Evolutionary conservation across 2,797 vertebrate genomes (phyloP).

Genomic region (Falco rusticolus): DNA sequence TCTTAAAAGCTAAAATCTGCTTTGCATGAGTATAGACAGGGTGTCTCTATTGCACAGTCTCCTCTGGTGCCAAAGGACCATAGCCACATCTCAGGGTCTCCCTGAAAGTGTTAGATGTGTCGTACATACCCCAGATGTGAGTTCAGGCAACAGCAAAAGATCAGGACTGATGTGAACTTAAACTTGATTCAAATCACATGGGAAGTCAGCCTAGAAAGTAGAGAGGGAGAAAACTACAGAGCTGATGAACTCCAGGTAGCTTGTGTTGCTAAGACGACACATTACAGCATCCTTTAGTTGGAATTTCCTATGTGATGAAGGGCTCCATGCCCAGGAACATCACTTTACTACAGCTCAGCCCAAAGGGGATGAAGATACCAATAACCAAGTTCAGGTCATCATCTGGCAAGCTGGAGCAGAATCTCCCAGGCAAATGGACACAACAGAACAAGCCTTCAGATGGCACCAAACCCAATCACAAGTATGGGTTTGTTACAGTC

Average conservation of each 20-base stretch:
- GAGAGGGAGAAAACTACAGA: neutral
- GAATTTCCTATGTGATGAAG: neutral
- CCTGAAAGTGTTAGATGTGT: neutral
- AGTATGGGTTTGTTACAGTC: too few species aligned
- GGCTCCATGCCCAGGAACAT: neutral
- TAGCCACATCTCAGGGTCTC: neutral
- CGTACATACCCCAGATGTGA: neutral
- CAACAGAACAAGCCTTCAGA: neutral
- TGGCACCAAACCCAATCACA: neutral
- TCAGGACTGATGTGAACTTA: neutral
- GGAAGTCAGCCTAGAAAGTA: neutral
- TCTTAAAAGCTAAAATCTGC: neutral
- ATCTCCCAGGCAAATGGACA: neutral
- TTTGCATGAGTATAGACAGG: neutral
- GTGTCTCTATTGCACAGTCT: neutral
- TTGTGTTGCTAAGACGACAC: slow-evolving; percentile 42
- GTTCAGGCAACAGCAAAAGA: neutral
- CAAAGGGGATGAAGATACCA: neutral
- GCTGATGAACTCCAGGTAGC: neutral
- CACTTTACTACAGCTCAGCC: neutral
- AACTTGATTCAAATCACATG: neutral
- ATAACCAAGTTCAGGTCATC: neutral
- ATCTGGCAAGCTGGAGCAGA: neutral
- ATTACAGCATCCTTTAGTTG: neutral
- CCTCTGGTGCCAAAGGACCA: neutral